These are phyloP conservation scores for Ceratoteleas bidentatus DNA, from an alignment of 1,140 invertebrate genomes.

Conservation along the genomic window DNA sequence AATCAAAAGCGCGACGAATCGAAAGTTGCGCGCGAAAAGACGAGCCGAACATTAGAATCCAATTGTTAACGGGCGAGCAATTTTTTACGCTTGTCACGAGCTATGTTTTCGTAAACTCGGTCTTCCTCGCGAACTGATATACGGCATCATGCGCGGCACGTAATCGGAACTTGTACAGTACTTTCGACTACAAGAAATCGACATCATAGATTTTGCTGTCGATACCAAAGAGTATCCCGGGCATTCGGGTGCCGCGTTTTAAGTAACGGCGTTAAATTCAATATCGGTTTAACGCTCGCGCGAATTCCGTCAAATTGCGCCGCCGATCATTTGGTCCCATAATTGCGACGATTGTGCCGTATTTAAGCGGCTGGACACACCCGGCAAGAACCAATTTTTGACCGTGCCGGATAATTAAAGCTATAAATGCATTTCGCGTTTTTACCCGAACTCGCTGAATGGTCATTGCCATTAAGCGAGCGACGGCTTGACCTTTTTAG, in stretches of 20 bases:
- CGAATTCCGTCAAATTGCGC: slow-evolving; percentile 31
- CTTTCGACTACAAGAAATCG: slow-evolving; percentile 60
- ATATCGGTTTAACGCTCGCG: slow-evolving; percentile 54
- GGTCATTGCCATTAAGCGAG: no score
- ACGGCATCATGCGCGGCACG: slow-evolving; percentile 56
- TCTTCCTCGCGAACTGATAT: slow-evolving; percentile 55
- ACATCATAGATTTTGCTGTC: slow-evolving; percentile 62
- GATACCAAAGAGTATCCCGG: slow-evolving; percentile 54
- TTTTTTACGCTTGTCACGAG: slow-evolving; percentile 54
- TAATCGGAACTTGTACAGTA: slow-evolving; percentile 63
- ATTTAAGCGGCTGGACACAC: no score
- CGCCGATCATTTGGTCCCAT: no score
- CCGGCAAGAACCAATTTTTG: no score
- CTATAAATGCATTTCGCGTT: no score
- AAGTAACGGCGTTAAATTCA: slow-evolving; percentile 49
- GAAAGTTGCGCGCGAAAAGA: not conserved
- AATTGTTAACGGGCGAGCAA: slow-evolving; percentile 41
- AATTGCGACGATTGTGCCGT: no score
- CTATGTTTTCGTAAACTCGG: slow-evolving; percentile 56
- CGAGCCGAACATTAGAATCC: slow-evolving; percentile 33
- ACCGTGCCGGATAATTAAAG: no score
- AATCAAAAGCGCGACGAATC: no score
- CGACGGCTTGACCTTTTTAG: no score
- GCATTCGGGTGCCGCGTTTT: slow-evolving; percentile 40
- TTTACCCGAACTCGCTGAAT: no score